phyloP scores from a whole-genome alignment of 2,113 vertebrate species.

The Psilopogon haemacephalus region DNA sequence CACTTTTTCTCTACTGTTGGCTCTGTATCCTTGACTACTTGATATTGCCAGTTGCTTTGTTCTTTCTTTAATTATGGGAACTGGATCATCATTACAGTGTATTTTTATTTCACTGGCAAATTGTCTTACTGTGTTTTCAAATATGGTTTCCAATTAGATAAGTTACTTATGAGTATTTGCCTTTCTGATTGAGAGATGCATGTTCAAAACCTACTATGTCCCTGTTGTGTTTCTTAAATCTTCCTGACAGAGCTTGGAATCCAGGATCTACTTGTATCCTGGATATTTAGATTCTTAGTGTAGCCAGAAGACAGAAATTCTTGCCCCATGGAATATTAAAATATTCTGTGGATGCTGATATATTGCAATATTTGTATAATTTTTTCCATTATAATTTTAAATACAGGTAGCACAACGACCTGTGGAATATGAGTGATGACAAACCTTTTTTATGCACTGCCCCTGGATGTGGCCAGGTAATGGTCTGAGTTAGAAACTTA shows the following conservation, averaged over 20 bases:
- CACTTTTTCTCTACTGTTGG: background rate
- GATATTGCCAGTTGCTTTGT: background rate
- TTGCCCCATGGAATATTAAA: background rate
- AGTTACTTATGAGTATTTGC: background rate
- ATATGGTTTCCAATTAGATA: background rate
- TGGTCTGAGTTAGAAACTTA: conserved; percentile 6
- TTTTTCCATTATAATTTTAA: conserved; percentile 29
- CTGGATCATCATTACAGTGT: background rate
- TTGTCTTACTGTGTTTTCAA: background rate
- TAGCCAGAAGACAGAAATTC: background rate
- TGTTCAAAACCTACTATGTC: background rate
- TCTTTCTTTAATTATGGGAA: background rate
- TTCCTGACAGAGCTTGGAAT: background rate
- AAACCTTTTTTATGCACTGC: conserved; percentile 99
- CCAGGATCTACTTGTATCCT: background rate
- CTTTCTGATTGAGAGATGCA: background rate
- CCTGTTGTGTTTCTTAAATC: background rate
- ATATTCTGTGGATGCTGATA: background rate
- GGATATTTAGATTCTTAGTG: background rate
- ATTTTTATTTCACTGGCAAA: background rate
- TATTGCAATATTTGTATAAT: background rate
- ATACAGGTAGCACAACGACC: conserved; percentile 86
- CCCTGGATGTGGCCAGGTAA: conserved; percentile 98
- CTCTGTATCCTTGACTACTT: background rate
- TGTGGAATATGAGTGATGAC: conserved; percentile 99